Evolutionary conservation across 2,797 vertebrate species (phyloP), one percentile per base, ranked within the genome.

Genomic region (Catharus ustulatus): DNA sequence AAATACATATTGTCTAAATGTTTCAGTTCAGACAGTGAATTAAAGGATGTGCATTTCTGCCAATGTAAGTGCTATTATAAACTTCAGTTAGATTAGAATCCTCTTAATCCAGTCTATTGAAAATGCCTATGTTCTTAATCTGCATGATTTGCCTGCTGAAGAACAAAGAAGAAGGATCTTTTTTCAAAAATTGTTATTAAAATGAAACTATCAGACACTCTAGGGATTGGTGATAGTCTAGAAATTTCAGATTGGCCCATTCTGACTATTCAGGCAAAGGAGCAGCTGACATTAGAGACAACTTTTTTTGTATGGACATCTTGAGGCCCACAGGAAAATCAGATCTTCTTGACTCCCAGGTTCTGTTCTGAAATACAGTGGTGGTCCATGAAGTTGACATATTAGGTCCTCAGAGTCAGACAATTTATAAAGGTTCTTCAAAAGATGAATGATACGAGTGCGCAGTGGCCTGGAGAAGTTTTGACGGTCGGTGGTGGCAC

Each of bases 61-160:
- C 1, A 32, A 32, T 69, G 1, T 34, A 81, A 81, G 49, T 73
- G 54, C 24, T 82, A 16, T 45, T 78, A 78, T 46, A 73, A 11
- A 10, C 40, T 91, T 84, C 59, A 57, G 13, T 36, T 82, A 81
- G 72, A 82, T 86, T 86, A 90, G 34, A 64, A 82, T 71, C 51
- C 24, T 42, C 72, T 58, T 91, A 95, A 95, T 88, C 42, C 4
- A 4, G 14, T 52, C 86, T 92, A 40, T 92, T 84, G 87, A 87
- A 94, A 89, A 72, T 46, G 26, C 22, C 42, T 49, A 0, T 63
- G 27, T 66, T 89, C 52, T 86, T 82, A 89, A 84, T 77, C 74
- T 87, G 26, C 15, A 27, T 32, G 59, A 82, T 67, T 91, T 95
- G 5, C 42, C 59, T 40, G 21, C 14, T 64, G 57, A 90, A 61